Conservation (phyloP, 2,113 vertebrate genomes). For the Sorex araneus region DNA sequence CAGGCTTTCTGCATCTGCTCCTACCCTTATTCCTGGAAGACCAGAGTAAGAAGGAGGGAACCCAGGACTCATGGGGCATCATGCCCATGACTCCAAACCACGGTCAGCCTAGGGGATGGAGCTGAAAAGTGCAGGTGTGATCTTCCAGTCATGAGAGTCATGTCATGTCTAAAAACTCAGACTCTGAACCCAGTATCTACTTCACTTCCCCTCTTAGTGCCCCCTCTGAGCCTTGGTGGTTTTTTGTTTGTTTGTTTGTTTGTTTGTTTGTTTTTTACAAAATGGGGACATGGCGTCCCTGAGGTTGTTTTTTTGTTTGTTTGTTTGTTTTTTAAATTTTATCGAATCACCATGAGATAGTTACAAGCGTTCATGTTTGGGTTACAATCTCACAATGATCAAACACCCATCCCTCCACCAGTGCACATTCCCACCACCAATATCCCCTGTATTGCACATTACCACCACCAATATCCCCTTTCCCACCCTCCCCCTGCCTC, state of each 20-base stretch:
- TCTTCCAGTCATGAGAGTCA: neutral
- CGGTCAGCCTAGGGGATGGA: neutral
- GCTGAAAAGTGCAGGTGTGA: neutral
- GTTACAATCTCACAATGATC: no score
- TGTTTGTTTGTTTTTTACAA: conserved; percentile 31
- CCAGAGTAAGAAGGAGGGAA: neutral
- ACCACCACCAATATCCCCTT: no score
- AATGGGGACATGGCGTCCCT: neutral
- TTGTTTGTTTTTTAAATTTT: no score
- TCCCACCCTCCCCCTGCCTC: no score
- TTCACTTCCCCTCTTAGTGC: neutral
- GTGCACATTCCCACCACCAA: no score
- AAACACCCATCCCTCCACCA: no score
- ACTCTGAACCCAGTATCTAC: neutral
- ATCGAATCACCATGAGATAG: no score
- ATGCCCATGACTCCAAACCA: neutral
- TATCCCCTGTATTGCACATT: no score
- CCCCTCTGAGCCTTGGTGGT: neutral
- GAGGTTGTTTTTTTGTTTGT: no score
- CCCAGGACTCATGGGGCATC: neutral
- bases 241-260: no score
- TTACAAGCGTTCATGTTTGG: no score
- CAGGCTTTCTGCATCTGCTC: neutral
- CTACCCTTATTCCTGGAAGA: neutral
- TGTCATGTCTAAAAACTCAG: neutral